Conservation (phyloP, 2,797 vertebrate genomes). For the Sebastes oblongus region DNA sequence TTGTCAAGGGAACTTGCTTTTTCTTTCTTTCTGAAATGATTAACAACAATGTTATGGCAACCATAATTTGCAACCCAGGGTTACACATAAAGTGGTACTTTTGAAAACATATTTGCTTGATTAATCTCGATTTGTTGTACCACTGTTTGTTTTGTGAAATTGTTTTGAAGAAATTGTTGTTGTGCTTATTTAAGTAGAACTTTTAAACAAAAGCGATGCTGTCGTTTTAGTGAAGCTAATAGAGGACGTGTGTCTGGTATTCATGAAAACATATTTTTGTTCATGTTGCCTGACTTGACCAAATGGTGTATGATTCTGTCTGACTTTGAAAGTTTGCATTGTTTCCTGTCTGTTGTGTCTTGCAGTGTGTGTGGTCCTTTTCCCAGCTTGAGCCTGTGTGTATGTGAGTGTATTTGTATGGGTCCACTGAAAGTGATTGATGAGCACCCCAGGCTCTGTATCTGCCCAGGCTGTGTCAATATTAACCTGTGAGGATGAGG, state of each 20-base stretch:
- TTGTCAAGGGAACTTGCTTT: constrained; percentile 82
- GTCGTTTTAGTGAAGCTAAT: constrained; percentile 29
- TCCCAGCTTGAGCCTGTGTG: constrained; percentile 24
- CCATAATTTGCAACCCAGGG: constrained; percentile 74
- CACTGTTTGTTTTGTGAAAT: constrained; percentile 76
- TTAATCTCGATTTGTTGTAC: constrained; percentile 70
- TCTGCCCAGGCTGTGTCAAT: constrained; percentile 93
- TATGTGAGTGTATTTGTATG: constrained; percentile 42
- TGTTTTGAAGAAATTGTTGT: constrained; percentile 53
- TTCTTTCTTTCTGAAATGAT: constrained; percentile 76
- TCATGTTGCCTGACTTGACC: not conserved
- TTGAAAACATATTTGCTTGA: constrained; percentile 77
- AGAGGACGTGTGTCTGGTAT: not conserved
- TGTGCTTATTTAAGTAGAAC: constrained; percentile 65
- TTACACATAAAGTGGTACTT: constrained; percentile 66
- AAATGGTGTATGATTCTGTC: not conserved
- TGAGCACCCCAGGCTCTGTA: constrained; percentile 72
- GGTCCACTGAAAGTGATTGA: constrained; percentile 77
- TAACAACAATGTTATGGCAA: constrained; percentile 77
- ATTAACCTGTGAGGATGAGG: constrained; percentile 95
- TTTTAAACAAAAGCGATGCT: constrained; percentile 47
- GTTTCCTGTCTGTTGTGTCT: constrained; percentile 1
- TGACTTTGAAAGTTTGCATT: constrained; percentile 22
- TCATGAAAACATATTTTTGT: constrained; percentile 1
- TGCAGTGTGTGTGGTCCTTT: constrained; percentile 35